Evolutionary conservation across 2,797 vertebrate genomes (phyloP).

Genomic region (Myotis planiceps): DNA sequence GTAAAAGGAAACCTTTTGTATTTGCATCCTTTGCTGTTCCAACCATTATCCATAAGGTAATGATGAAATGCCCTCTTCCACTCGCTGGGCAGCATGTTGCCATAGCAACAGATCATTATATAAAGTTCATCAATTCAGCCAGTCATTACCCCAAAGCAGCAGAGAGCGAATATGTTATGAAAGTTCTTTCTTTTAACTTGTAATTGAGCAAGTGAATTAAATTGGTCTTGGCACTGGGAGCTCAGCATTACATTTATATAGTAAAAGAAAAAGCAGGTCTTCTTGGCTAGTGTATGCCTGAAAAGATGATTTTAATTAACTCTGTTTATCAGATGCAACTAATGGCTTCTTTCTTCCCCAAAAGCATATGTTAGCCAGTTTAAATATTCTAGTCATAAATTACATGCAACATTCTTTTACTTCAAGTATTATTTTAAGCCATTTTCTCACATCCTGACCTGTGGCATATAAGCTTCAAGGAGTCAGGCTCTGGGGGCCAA

Average conservation of each 20-base stretch:
- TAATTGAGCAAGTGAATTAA: slow-evolving; percentile 60
- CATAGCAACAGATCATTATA: slow-evolving; percentile 68
- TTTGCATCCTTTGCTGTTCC: neutral
- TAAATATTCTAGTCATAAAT: neutral
- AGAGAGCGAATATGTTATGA: slow-evolving; percentile 21
- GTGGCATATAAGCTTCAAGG: neutral
- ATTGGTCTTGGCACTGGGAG: neutral
- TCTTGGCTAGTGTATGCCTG: neutral
- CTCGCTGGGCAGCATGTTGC: neutral
- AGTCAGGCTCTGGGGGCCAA: accelerated
- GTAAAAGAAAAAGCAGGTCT: neutral
- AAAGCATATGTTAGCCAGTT: neutral
- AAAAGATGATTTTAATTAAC: slow-evolving; percentile 56
- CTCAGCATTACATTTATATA: neutral
- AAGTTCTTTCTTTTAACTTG: slow-evolving; percentile 41
- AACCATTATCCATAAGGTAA: neutral
- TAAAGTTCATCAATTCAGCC: slow-evolving; percentile 52
- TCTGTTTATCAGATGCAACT: slow-evolving; percentile 29
- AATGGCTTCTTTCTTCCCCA: neutral
- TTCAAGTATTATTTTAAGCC: neutral
- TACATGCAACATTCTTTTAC: neutral
- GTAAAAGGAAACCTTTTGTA: slow-evolving; percentile 16
- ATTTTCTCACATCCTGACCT: accelerated
- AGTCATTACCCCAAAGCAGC: slow-evolving; percentile 52
- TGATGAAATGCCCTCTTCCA: slow-evolving; percentile 20